These are phyloP conservation scores for Pseudomugil gertrudae DNA, from an alignment of 2,797 vertebrate genomes.

Conservation along the genomic window DNA sequence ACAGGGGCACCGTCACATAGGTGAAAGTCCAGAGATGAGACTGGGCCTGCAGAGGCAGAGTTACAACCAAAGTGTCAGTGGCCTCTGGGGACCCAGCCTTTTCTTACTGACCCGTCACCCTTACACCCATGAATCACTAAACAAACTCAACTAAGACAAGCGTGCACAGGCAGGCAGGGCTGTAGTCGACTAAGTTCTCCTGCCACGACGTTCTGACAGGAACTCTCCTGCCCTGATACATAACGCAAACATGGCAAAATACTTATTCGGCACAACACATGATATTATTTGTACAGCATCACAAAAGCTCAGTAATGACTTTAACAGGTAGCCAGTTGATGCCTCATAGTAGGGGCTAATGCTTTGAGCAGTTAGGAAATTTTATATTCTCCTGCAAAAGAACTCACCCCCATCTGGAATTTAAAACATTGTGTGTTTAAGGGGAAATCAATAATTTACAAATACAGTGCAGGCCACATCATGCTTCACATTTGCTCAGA, in stretches of 20 bases:
- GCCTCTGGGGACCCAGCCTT: conserved; percentile 54
- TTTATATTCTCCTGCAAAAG: conserved; percentile 42
- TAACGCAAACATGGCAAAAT: conserved; percentile 38
- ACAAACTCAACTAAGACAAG: conserved; percentile 42
- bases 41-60: conserved; percentile 52
- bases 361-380: conserved; percentile 46
- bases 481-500: conserved; percentile 26
- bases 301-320: conserved; percentile 50
- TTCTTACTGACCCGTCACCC: conserved; percentile 63
- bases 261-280: conserved; percentile 30
- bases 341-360: conserved; percentile 42
- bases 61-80: conserved; percentile 45
- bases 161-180: conserved; percentile 51
- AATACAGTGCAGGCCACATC: conserved; percentile 11
- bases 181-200: conserved; percentile 31
- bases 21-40: conserved; percentile 59
- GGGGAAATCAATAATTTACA: conserved; percentile 30
- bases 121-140: conserved; percentile 60
- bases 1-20: conserved; percentile 27
- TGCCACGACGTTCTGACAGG: conserved; percentile 43
- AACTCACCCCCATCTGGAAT: conserved; percentile 44
- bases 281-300: conserved; percentile 37
- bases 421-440: conserved; percentile 33
- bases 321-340: conserved; percentile 45
- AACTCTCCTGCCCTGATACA: conserved; percentile 2